Base-by-base conservation (phyloP, 2,797 vertebrate species). In the Coccyzus lansbergi region DNA sequence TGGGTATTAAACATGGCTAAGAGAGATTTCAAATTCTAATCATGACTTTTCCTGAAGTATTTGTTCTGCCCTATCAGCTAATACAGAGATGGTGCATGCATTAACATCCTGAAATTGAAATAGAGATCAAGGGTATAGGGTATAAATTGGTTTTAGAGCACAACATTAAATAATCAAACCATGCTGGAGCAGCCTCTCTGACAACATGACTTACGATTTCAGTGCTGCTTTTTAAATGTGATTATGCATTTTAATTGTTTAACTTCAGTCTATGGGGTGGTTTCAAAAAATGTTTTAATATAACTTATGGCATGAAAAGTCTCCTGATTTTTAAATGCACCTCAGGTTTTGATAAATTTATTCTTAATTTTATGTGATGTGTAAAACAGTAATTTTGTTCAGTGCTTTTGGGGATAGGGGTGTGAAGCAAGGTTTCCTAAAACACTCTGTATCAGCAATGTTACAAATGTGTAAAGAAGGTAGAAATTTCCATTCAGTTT, bases 1-100 rank as follows among this genome's bases (percentile, higher is more conserved):
- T 98, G 99, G 98, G 98, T 98, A 22, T 98, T 99, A 18, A 98
- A 98, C 93, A 97, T 97, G 98, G 98, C 98, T 3, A 98, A 98
- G 5, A 97, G 98, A 36, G 98, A 98, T 97, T 99, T 98, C n/a
- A 97, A 98, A 97, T 99, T 99, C 98, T 98, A 98, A 97, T 94
- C 91, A 56, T 94, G 95, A 63, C 92, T 95, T 64, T 86, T 92
- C 83, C 88, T 85, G 76, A 92, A 92, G 94, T 72, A 91, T 97
- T 97, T 97, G 93, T 92, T 96, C 88, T 93, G 91, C 93, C 79
- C 94, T 94, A 92, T 93, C 84, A 86, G 96, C 72, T 93, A 92
- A 95, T 94, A 91, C 84, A 89, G 92, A 53, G 75, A 20, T 19
- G 64, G 88, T 72, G 90, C 49, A 36, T 80, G 72, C 70, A 87